phyloP scores from a whole-genome alignment of 2,888 invertebrate species.

The Drosophila mimica region DNA sequence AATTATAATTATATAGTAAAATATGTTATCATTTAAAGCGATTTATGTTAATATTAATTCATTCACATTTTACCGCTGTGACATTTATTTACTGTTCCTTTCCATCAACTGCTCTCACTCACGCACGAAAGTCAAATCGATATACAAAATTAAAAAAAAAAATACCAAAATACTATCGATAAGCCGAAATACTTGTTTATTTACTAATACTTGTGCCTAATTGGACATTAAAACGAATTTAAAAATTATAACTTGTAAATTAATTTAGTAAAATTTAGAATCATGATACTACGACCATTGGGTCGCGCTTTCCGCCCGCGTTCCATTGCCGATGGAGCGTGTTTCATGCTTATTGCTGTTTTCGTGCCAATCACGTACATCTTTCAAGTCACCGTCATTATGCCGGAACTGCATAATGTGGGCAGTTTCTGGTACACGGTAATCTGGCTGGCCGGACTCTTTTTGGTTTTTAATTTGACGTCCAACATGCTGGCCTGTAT shows the following conservation, averaged over 20 bases:
- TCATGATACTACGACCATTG: slow-evolving; percentile 65
- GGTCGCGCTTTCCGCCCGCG: slow-evolving; percentile 62
- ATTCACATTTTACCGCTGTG: not conserved
- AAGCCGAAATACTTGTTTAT: slow-evolving; percentile 12
- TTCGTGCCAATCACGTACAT: slow-evolving; percentile 83
- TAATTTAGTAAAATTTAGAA: slow-evolving; percentile 33
- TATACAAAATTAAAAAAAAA: not conserved
- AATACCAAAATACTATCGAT: not conserved
- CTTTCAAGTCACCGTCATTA: slow-evolving; percentile 88
- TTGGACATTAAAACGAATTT: slow-evolving; percentile 17
- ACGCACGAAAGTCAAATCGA: not conserved
- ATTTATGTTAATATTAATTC: not conserved
- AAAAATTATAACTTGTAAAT: slow-evolving; percentile 9
- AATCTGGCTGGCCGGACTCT: slow-evolving; percentile 88
- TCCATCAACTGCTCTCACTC: not conserved
- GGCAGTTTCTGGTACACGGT: slow-evolving; percentile 86
- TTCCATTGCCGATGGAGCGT: slow-evolving; percentile 74
- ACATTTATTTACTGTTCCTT: not conserved
- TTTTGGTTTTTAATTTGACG: slow-evolving; percentile 91
- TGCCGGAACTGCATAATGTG: slow-evolving; percentile 88
- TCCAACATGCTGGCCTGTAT: slow-evolving; percentile 92
- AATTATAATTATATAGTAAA: not conserved
- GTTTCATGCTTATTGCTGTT: slow-evolving; percentile 73
- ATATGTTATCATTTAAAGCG: not conserved
- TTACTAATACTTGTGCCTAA: slow-evolving; percentile 1